These are phyloP conservation scores for Engystomops pustulosus DNA, from an alignment of 2,113 vertebrate genomes.

Conservation along the genomic window DNA sequence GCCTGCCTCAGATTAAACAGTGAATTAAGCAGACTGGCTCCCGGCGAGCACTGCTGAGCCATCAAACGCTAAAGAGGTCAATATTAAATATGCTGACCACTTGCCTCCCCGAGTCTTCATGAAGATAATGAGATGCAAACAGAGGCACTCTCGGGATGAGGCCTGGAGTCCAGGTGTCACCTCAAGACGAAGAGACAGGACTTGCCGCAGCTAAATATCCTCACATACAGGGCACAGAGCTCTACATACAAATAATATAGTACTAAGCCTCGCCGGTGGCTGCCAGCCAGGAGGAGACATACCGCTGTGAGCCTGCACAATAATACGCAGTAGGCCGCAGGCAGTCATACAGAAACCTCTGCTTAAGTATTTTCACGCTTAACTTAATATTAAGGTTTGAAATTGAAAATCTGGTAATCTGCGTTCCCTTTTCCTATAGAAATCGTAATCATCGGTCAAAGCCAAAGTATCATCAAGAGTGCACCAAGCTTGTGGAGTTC, in stretches of 20 bases:
- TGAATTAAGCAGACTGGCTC: constrained; percentile 41
- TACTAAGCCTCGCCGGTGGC: constrained; percentile 34
- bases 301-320: constrained; percentile 25
- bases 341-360: constrained; percentile 27
- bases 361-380: not conserved
- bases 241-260: not conserved
- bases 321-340: constrained; percentile 43
- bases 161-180: constrained; percentile 50
- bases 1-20: constrained; percentile 36
- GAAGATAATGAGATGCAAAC: constrained; percentile 55
- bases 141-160: constrained; percentile 24
- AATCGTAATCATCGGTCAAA: too few species aligned
- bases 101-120: constrained; percentile 42
- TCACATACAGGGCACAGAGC: not conserved
- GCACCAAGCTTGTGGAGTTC: too few species aligned
- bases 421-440: too few species aligned
- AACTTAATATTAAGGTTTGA: too few species aligned
- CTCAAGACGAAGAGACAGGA: constrained; percentile 27
- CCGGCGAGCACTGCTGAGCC: constrained; percentile 44
- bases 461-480: too few species aligned
- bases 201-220: constrained; percentile 23
- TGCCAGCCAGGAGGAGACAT: constrained; percentile 23
- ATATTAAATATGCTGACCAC: constrained; percentile 60
- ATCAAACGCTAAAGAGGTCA: constrained; percentile 50
- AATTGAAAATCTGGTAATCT: too few species aligned